A percentile compares a stretch with the other conserved stretches of the same genome.
phyloP scores from a whole-genome alignment of 2,797 vertebrate genomes.

The Pampus argenteus region DNA sequence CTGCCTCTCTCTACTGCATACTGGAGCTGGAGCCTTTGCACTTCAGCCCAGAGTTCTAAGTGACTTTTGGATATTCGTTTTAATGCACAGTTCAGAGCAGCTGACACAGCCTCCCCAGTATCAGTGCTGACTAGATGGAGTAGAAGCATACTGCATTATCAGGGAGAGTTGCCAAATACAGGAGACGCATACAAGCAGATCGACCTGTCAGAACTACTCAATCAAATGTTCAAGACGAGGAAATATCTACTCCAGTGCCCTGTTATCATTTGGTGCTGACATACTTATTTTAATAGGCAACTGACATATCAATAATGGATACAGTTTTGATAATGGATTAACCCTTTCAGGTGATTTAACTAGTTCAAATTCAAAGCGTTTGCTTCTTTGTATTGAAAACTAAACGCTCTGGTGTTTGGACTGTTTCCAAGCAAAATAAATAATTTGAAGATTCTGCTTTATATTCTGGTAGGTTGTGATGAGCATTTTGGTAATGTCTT shows the following conservation, averaged over 20 bases:
- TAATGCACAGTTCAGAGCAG: slow-evolving; percentile 56
- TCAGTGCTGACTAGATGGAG: slow-evolving; percentile 56
- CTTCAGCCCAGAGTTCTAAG: slow-evolving; percentile 41
- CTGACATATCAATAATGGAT: neutral
- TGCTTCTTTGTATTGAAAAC: neutral
- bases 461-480: neutral
- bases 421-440: neutral
- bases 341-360: neutral
- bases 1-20: neutral
- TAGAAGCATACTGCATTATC: slow-evolving; percentile 62
- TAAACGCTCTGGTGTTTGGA: neutral
- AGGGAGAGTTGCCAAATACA: slow-evolving; percentile 62
- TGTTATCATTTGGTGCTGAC: slow-evolving; percentile 21
- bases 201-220: slow-evolving; percentile 48
- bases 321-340: neutral
- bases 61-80: slow-evolving; percentile 49
- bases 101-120: slow-evolving; percentile 63
- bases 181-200: slow-evolving; percentile 56
- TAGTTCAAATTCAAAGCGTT: neutral
- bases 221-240: too few relatives aligned
- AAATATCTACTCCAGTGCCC: slow-evolving; percentile 13
- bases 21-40: slow-evolving; percentile 8
- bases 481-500: neutral
- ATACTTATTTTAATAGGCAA: slow-evolving; percentile 17
- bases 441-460: neutral